These are phyloP conservation scores for Galerucella calmariensis DNA, from an alignment of 2,888 invertebrate species.

Conservation along the genomic window DNA sequence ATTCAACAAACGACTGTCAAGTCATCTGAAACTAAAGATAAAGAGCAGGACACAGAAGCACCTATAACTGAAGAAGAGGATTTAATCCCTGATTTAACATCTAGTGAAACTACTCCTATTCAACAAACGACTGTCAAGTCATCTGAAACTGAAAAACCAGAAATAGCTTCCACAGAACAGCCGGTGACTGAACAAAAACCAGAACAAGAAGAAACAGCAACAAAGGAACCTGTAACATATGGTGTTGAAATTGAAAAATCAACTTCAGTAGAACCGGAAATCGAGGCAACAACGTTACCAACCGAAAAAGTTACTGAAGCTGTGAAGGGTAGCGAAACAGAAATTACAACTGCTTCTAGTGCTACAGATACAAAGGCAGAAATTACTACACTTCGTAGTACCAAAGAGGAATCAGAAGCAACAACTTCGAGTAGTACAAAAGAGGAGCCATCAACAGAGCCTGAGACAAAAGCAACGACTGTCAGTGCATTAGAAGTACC, in stretches of 20 bases:
- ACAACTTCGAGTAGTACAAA: constrained; percentile 15
- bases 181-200: not conserved
- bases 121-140: constrained; percentile 3
- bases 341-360: constrained; percentile 13
- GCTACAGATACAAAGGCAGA: constrained; percentile 43
- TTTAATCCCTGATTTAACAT: not conserved
- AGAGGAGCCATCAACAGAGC: constrained; percentile 6
- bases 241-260: constrained; percentile 1
- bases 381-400: constrained; percentile 7
- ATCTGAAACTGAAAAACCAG: not conserved
- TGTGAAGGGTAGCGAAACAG: constrained; percentile 32
- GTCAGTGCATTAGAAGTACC: not conserved
- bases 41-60: not conserved
- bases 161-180: not conserved
- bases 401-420: constrained; percentile 35
- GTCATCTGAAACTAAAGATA: constrained; percentile 1
- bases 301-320: constrained; percentile 19
- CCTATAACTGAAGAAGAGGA: not conserved
- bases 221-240: not conserved
- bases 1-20: not conserved
- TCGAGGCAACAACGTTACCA: not conserved
- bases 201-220: not conserved
- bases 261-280: constrained; percentile 14
- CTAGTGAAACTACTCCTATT: not conserved
- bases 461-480: not conserved